Conservation (phyloP, 2,113 vertebrate species). For the Malurus melanocephalus region DNA sequence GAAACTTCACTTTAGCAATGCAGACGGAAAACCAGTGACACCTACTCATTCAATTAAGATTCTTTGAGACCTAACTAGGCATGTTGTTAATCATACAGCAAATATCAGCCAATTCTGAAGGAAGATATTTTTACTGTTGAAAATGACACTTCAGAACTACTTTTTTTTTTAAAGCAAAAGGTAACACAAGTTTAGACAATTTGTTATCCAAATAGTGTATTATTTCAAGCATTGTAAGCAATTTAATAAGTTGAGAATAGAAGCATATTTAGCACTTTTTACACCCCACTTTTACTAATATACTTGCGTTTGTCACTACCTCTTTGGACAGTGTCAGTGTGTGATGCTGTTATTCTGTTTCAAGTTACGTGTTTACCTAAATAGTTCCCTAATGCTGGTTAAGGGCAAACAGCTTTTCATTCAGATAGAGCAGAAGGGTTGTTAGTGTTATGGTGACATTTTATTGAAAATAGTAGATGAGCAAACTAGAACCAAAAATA, state of each 20-base stretch:
- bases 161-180: not conserved
- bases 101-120: not conserved
- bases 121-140: not conserved
- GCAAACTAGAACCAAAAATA: not conserved
- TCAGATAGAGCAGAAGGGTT: not conserved
- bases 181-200: not conserved
- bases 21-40: not conserved
- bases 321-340: not conserved
- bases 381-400: not conserved
- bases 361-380: not conserved
- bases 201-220: not conserved
- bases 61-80: not conserved
- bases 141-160: not conserved
- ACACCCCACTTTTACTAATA: not conserved
- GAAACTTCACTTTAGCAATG: not conserved
- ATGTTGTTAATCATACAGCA: not conserved
- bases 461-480: not conserved
- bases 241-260: not conserved
- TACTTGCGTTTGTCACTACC: not conserved
- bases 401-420: not conserved
- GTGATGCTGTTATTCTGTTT: not conserved
- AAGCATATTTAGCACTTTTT: not conserved
- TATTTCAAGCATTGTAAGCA: not conserved
- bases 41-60: not conserved
- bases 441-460: not conserved